Evolutionary conservation across 2,888 invertebrate genomes (phyloP), one percentile per base, ranked within the genome.

Genomic region (Zaprionus bogoriensis): DNA sequence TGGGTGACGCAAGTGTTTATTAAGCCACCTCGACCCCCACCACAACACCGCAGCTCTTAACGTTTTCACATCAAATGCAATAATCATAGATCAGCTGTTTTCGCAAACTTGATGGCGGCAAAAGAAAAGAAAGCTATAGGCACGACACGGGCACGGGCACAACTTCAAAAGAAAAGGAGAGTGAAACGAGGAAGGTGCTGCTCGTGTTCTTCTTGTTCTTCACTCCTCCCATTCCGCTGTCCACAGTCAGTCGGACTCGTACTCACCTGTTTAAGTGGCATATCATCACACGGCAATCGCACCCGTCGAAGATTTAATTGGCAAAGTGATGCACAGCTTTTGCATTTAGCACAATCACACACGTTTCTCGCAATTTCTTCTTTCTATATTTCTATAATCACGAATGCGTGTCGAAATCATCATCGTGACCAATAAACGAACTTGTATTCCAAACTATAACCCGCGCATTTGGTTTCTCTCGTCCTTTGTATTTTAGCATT

Each of bases 221-320:
- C 7, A 36, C 32, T 36, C n/a, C n/a, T n/a, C n/a, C n/a, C n/a
- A n/a, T n/a, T n/a, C n/a, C n/a, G n/a, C n/a, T n/a, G n/a, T n/a
- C n/a, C 6, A 42, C 10, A 17, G n/a, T n/a, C n/a, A n/a, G n/a
- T n/a, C n/a, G n/a, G n/a, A 7, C 3, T n/a, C 4, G 32, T 17
- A 80, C 88, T 89, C 82, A 89, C 89, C 89, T 89, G 89, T 89
- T 89, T 89, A 89, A 89, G 87, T 89, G 88, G 89, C 89, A 89
- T 89, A 89, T 89, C 89, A 89, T 89, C 88, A 89, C 89, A 89
- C 89, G 88, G 87, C 87, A 86, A 88, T 87, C 87, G 88, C 81
- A 88, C 85, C 84, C 85, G 77, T 86, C 89, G 87, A 81, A 88
- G 79, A 77, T 86, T 87, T 87, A 88, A 88, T 85, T 87, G 67